Evolutionary conservation across 1,140 invertebrate genomes (phyloP), one percentile per base, ranked within the genome.

Genomic region (Eufriesea mexicana): DNA sequence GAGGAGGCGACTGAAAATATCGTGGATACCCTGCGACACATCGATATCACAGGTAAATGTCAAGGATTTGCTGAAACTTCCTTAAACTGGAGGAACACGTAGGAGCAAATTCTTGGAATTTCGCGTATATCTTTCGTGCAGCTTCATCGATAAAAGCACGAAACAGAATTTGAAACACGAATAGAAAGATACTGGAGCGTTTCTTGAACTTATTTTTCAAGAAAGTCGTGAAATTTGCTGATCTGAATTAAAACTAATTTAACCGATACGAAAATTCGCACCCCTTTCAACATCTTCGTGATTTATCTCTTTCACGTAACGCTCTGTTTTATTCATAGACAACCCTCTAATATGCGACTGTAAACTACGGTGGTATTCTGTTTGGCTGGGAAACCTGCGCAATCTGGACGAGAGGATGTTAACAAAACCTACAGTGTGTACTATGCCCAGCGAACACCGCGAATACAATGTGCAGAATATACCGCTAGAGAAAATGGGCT

Each of bases 1-100:
- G 97, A 98, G 90, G 98, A 98, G 89, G 96, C 98, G n/a, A 98
- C 97, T 95, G 97, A 98, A 90, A 96, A 97, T 14, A 96, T 98
- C 80, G 95, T 98, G 62, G 97, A 98, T 91, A 98, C 97, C 0
- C 94, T 98, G 2, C 95, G 96, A 85, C 96, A 97, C 71, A 96
- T 98, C 74, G 98, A 98, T 92, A 96, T 98, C 83, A 97, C 97
- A 95, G 97, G 98, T 98, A 95, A 76, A 67, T 57, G 35, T 57
- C 47, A 47, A 47, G 47, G 42, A 70, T 66, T 42, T 18, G 45
- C n/a, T 45, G 8, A 2, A 14, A 71, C 2, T 7, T 25, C 10
- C 20, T 23, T 55, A 18, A 6, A 28, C 5, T 2, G 16, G 28
- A 18, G 25, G 8, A 20, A 64, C 18, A 18, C 8, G 16, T 35